Conservation (phyloP, 2,888 invertebrate species). For the Rhingia campestris region DNA sequence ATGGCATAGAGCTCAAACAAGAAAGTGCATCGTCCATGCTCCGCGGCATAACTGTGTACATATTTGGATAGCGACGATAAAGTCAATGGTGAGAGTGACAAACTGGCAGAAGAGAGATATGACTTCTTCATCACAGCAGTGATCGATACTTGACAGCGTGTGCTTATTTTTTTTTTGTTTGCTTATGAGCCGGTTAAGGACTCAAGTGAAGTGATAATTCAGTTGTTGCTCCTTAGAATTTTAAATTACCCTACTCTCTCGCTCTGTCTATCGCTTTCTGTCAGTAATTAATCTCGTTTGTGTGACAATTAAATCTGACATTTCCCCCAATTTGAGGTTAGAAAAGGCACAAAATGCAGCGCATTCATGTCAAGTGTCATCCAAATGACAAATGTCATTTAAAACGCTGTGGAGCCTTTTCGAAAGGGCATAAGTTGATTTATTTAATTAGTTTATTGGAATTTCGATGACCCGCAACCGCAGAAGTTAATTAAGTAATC, state of each 20-base stretch:
- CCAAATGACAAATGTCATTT: conserved; percentile 3
- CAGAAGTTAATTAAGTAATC: conserved; percentile 41
- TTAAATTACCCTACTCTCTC: background rate
- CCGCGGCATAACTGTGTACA: conserved; percentile 21
- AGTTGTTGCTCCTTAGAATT: conserved; percentile 54
- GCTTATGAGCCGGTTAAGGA: conserved; percentile 46
- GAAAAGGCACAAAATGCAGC: conserved; percentile 5
- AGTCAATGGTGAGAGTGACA: conserved; percentile 32
- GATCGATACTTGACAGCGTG: conserved; percentile 36
- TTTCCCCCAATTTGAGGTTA: conserved; percentile 15
- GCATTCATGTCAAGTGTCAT: conserved; percentile 41
- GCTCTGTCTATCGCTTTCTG: background rate
- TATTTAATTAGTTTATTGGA: conserved; percentile 56
- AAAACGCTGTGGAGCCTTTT: background rate
- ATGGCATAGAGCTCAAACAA: conserved; percentile 8
- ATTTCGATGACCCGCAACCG: conserved; percentile 53
- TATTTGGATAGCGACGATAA: conserved; percentile 34
- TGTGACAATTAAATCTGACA: conserved; percentile 59
- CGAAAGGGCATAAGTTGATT: conserved; percentile 45
- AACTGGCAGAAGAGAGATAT: conserved; percentile 6
- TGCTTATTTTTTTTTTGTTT: conserved; percentile 31
- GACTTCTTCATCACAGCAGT: conserved; percentile 12
- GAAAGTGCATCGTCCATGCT: conserved; percentile 33
- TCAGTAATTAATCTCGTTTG: conserved; percentile 38
- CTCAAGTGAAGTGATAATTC: conserved; percentile 61